phyloP scores from a whole-genome alignment of 2,113 vertebrate species.

The Electrona antarctica region DNA sequence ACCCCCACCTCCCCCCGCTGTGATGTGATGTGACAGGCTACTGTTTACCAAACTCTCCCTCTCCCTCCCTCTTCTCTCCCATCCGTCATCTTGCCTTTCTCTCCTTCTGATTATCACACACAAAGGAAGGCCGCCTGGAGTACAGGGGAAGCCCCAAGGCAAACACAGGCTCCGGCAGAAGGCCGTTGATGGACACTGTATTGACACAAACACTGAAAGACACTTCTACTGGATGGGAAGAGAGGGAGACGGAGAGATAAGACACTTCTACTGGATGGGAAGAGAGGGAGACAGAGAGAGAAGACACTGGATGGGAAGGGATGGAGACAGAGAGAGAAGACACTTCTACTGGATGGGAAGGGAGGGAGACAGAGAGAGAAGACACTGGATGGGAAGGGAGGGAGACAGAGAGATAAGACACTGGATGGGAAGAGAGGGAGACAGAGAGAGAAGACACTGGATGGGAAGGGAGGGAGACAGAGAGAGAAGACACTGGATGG shows the following conservation, averaged over 20 bases:
- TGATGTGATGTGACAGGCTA: slow-evolving; percentile 67
- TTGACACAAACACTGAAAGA: slow-evolving; percentile 65
- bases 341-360: not conserved
- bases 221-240: slow-evolving; percentile 20
- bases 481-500: no score
- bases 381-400: no score
- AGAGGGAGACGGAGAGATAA: not conserved
- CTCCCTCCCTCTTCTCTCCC: slow-evolving; percentile 5
- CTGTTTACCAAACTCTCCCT: slow-evolving; percentile 68
- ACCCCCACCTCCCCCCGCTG: slow-evolving; percentile 27
- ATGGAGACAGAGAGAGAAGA: not conserved
- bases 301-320: not conserved
- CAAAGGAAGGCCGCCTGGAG: slow-evolving; percentile 56
- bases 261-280: no score
- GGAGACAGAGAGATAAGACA: no score
- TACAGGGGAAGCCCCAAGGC: slow-evolving; percentile 60
- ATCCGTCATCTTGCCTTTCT: slow-evolving; percentile 64
- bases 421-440: no score
- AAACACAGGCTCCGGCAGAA: slow-evolving; percentile 69
- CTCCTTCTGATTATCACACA: slow-evolving; percentile 59
- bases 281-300: slow-evolving; percentile 14
- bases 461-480: no score
- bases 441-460: no score
- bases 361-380: not conserved
- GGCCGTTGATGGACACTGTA: slow-evolving; percentile 63